These are phyloP conservation scores for Pseudorhiza aurosa DNA, from an alignment of 30 jellyfish, hydroid and myxozoan genomes.

Conservation along the genomic window DNA sequence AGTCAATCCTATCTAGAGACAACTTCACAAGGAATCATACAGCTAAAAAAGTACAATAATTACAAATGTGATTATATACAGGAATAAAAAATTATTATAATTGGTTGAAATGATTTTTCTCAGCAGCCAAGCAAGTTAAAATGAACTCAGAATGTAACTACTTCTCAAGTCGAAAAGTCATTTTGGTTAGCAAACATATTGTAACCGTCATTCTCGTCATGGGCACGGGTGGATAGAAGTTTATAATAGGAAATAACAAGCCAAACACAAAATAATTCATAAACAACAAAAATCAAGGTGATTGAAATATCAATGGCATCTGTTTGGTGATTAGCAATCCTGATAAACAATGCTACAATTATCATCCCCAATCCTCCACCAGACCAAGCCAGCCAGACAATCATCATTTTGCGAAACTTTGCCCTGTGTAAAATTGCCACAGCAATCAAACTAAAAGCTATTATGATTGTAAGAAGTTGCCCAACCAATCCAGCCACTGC, in stretches of 20 bases:
- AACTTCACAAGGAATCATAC: too few relatives aligned
- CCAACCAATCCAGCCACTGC: neutral
- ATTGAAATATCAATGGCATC: neutral
- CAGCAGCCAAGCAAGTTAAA: too few relatives aligned
- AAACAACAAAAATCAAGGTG: neutral
- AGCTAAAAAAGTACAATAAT: too few relatives aligned
- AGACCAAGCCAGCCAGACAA: slow-evolving; percentile 3
- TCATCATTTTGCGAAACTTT: neutral
- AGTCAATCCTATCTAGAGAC: too few relatives aligned
- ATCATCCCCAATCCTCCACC: neutral
- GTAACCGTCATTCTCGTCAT: slow-evolving; percentile 7
- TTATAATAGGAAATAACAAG: slow-evolving; percentile 30
- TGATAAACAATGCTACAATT: neutral
- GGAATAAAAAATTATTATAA: too few relatives aligned
- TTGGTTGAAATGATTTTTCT: too few relatives aligned
- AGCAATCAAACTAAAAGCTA: neutral
- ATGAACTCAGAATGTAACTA: too few relatives aligned
- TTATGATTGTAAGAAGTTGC: neutral
- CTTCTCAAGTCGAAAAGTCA: neutral
- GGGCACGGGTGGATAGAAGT: neutral
- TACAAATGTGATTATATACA: too few relatives aligned
- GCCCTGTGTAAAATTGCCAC: neutral
- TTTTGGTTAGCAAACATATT: slow-evolving; percentile 9
- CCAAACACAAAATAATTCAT: slow-evolving; percentile 17
- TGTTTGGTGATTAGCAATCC: neutral